phyloP scores from a whole-genome alignment of 2,888 invertebrate genomes.

The Syrista parreyssii region DNA sequence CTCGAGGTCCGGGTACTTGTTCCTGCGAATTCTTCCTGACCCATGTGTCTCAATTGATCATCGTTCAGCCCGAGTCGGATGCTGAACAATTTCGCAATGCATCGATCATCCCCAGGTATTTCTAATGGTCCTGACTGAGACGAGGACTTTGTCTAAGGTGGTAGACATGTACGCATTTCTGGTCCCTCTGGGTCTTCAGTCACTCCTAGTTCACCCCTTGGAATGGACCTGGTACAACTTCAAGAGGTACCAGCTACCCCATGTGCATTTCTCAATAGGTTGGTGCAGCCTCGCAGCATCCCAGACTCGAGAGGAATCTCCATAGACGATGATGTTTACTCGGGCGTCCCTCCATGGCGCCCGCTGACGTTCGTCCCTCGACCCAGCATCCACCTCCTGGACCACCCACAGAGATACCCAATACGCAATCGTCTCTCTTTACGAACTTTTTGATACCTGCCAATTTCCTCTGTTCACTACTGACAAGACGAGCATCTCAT shows the following conservation, averaged over 20 bases:
- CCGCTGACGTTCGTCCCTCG: background rate
- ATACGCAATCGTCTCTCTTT: background rate
- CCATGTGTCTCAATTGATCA: background rate
- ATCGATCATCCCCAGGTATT: background rate
- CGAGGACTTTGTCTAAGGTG: background rate
- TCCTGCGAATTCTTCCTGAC: background rate
- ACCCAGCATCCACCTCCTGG: background rate
- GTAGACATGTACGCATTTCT: background rate
- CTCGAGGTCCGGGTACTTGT: background rate
- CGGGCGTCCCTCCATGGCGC: background rate
- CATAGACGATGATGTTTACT: background rate
- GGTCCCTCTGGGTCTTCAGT: background rate
- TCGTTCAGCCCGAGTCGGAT: background rate
- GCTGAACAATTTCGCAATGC: background rate
- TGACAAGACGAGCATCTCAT: background rate
- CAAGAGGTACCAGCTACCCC: background rate
- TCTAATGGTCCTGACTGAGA: background rate
- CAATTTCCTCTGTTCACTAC: background rate
- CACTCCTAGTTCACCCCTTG: background rate
- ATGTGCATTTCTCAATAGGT: background rate
- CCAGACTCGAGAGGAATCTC: background rate
- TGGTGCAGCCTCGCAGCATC: background rate
- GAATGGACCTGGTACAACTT: background rate
- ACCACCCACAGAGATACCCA: slow-evolving; percentile 2
- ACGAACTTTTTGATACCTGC: background rate